These are phyloP conservation scores for Rhysida immarginata DNA, from an alignment of 1,140 invertebrate species.

Conservation along the genomic window DNA sequence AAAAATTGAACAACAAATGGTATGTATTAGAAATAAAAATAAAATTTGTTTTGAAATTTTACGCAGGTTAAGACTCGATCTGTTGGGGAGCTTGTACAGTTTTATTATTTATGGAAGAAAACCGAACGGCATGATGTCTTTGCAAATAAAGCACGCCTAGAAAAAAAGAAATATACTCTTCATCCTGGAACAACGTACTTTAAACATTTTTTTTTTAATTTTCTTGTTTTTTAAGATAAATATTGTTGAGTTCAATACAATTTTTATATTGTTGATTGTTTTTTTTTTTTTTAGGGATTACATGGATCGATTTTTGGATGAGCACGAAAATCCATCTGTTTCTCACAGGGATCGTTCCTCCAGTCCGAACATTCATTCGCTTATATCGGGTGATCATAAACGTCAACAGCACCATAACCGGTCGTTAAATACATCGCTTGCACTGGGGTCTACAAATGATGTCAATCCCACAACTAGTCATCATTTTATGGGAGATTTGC, in stretches of 20 bases:
- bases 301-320: constrained; percentile 71
- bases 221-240: no score
- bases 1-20: no score
- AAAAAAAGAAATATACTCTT: constrained; percentile 73
- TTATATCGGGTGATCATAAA: constrained; percentile 46
- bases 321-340: constrained; percentile 44
- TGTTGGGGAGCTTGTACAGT: constrained; percentile 92
- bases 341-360: constrained; percentile 22
- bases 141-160: constrained; percentile 62
- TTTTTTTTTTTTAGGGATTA: constrained; percentile 45
- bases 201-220: not conserved
- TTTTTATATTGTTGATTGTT: not conserved
- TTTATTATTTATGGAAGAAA: constrained; percentile 99
- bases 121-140: constrained; percentile 90
- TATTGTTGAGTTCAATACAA: not conserved
- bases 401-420: constrained; percentile 27
- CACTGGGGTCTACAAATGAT: no score
- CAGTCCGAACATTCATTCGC: constrained; percentile 38
- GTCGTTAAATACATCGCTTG: not conserved
- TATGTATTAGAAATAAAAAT: no score
- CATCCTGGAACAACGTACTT: constrained; percentile 54
- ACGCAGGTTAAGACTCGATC: constrained; percentile 80
- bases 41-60: no score
- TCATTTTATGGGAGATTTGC: no score
- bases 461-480: no score